Percentiles rank a stretch among this genome's conserved stretches.
These are phyloP conservation scores for Hyalella azteca DNA, from an alignment of 2,888 invertebrate species.

Conservation along the genomic window DNA sequence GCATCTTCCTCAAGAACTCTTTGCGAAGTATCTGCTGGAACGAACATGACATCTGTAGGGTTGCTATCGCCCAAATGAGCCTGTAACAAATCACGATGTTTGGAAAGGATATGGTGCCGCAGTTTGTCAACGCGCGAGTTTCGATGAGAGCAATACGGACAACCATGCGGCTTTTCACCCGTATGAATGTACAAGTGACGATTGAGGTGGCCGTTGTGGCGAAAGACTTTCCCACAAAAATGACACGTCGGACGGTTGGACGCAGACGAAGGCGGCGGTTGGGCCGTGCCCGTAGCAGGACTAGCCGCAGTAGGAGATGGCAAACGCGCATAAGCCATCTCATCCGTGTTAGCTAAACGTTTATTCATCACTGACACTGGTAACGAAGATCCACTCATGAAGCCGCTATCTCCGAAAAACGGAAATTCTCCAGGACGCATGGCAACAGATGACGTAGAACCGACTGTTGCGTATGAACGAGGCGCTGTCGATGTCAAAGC, in stretches of 20 bases:
- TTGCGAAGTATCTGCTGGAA: too few species aligned
- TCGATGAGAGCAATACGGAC: conserved; percentile 48
- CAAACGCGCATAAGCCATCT: not conserved
- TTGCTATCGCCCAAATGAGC: too few species aligned
- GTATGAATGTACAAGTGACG: conserved; percentile 52
- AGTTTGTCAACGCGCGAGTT: conserved; percentile 50
- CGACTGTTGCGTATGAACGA: not conserved
- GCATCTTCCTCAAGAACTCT: too few species aligned
- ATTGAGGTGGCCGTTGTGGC: conserved; percentile 48
- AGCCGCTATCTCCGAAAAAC: not conserved
- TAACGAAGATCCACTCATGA: not conserved
- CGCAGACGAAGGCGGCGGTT: not conserved
- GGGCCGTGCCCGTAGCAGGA: not conserved
- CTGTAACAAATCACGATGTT: conserved; percentile 8
- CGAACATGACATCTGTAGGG: too few species aligned
- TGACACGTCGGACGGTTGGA: conserved; percentile 25
- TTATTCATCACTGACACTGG: not conserved
- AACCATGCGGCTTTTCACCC: conserved; percentile 54
- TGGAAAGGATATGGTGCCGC: conserved; percentile 35
- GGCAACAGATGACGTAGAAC: not conserved
- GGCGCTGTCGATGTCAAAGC: not conserved
- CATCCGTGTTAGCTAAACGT: not conserved
- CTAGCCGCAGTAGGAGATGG: conserved; percentile 31
- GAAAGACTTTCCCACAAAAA: conserved; percentile 43
- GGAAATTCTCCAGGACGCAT: not conserved